phyloP scores from a whole-genome alignment of 2,888 invertebrate species.

The Nematopogon swammerdamellus region DNA sequence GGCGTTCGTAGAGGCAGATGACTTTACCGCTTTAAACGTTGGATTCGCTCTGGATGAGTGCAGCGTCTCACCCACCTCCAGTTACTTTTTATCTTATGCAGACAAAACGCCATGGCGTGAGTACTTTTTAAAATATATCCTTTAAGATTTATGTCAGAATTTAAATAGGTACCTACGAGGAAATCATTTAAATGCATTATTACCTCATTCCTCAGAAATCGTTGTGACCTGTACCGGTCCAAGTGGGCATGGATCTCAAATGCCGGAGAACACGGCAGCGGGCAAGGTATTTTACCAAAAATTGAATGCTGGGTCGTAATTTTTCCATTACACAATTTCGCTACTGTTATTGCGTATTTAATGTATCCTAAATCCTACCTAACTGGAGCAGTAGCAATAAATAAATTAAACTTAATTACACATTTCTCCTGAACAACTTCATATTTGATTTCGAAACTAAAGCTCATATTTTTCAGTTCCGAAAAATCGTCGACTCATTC shows the following conservation, averaged over 20 bases:
- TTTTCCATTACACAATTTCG: no score
- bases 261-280: conserved; percentile 67
- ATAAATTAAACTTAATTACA: no score
- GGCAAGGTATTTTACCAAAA: conserved; percentile 65
- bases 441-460: no score
- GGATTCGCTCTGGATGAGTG: conserved; percentile 83
- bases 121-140: conserved; percentile 17
- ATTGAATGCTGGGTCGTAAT: no score
- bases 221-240: conserved; percentile 62
- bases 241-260: conserved; percentile 76
- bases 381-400: no score
- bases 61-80: conserved; percentile 19
- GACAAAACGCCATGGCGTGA: conserved; percentile 71
- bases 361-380: no score
- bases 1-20: conserved; percentile 59
- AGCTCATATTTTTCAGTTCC: no score
- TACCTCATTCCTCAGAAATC: conserved; percentile 53
- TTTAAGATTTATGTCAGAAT: no score
- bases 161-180: no score
- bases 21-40: conserved; percentile 68
- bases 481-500: conserved; percentile 60
- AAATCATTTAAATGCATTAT: no score
- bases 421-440: no score
- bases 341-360: no score
- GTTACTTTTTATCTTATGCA: conserved; percentile 46